Conservation (phyloP, 2,113 vertebrate species). For the Anas platyrhynchos region DNA sequence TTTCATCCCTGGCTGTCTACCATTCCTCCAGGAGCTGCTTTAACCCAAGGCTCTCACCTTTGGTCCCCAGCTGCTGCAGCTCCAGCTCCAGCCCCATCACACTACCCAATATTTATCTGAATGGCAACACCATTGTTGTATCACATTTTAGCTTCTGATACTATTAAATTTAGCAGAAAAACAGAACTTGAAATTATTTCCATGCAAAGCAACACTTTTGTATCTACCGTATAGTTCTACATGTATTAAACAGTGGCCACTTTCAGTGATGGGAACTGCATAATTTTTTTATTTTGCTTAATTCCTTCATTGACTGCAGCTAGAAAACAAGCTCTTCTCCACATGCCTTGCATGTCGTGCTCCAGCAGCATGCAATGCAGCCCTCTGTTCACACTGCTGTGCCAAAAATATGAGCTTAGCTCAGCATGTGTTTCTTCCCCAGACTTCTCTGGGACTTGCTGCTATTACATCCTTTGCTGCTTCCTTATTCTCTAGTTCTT, state of each 20-base stretch:
- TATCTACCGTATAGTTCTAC: not conserved
- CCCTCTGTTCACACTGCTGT: accelerated
- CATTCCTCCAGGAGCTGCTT: too few relatives aligned
- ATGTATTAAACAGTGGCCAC: not conserved
- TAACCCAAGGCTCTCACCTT: too few relatives aligned
- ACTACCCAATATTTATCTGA: not conserved
- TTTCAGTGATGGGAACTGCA: not conserved
- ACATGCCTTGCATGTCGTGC: accelerated
- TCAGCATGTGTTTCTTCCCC: accelerated
- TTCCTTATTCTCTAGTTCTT: not conserved
- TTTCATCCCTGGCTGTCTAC: not conserved
- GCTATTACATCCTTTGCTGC: not conserved
- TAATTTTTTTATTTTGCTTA: not conserved
- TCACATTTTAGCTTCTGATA: not conserved
- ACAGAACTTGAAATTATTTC: not conserved
- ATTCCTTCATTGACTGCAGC: not conserved
- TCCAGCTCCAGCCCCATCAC: not conserved
- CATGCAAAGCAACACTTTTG: not conserved
- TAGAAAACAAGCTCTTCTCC: not conserved
- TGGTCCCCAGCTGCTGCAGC: too few relatives aligned
- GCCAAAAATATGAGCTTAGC: accelerated
- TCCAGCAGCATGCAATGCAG: accelerated
- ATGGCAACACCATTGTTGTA: not conserved
- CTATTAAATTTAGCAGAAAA: not conserved
- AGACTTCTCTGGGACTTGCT: not conserved